Evolutionary conservation across 1,140 invertebrate species (phyloP).

Genomic region (Drosophila carrolli): DNA sequence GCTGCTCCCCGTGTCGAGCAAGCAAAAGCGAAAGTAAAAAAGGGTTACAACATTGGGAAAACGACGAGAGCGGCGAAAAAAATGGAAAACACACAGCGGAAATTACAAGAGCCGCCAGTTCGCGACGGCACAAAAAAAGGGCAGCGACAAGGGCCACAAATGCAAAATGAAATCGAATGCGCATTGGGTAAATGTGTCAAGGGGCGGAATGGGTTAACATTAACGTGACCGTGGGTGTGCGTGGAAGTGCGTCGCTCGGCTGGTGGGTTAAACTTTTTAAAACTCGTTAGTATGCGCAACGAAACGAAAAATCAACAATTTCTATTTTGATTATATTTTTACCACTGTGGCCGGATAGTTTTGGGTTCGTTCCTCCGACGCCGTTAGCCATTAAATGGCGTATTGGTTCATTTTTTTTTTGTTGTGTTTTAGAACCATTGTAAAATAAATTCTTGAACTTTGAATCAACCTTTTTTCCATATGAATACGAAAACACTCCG

Average conservation of each 20-base stretch:
- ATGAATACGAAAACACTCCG: neutral
- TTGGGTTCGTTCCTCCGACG: slow-evolving; percentile 9
- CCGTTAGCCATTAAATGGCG: slow-evolving; percentile 42
- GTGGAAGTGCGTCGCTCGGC: slow-evolving; percentile 25
- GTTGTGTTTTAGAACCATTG: neutral
- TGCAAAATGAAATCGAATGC: slow-evolving; percentile 81
- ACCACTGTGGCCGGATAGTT: slow-evolving; percentile 47
- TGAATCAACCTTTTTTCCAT: slow-evolving; percentile 2
- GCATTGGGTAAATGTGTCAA: slow-evolving; percentile 52
- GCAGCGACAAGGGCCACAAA: slow-evolving; percentile 56
- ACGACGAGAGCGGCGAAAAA: slow-evolving; percentile 17
- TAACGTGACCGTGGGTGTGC: slow-evolving; percentile 46
- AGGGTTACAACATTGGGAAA: slow-evolving; percentile 40
- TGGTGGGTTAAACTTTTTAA: slow-evolving; percentile 62
- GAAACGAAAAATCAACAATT: slow-evolving; percentile 83
- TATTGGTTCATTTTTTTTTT: slow-evolving; percentile 14
- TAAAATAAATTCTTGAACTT: neutral
- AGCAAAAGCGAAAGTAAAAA: slow-evolving; percentile 69
- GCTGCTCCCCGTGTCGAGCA: slow-evolving; percentile 19
- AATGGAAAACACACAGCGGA: slow-evolving; percentile 59
- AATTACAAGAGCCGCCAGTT: slow-evolving; percentile 80
- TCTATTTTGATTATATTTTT: slow-evolving; percentile 77
- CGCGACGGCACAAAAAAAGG: slow-evolving; percentile 46
- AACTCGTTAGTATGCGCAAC: slow-evolving; percentile 80
- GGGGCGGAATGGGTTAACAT: slow-evolving; percentile 50